Base-by-base conservation (phyloP, 2,888 invertebrate genomes). In the Meteorus colon region DNA sequence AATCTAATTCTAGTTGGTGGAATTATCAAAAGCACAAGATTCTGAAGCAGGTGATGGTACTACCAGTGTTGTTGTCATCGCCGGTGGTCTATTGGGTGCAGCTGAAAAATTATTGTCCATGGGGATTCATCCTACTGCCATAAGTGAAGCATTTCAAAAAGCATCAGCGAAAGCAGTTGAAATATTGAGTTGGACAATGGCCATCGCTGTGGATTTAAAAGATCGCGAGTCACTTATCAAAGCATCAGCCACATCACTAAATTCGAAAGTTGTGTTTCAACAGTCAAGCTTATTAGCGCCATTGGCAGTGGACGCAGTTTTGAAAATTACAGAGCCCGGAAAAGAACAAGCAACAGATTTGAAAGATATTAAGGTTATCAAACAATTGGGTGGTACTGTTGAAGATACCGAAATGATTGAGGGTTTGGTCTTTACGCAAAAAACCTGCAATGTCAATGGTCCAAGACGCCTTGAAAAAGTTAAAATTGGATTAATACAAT, bases 31-130 rank as follows among this genome's bases (percentile, higher is more conserved):
- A 86, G 99, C 99, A 24, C 99, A 99, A 91, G 99, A 99, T 90
- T 94, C 98, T 84, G 99, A 99, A 91, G 99, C 99, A 84, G 99
- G 99, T 66, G 99, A 99, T 91, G 99, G 99, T 76, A 99, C 99
- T 29, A 99, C 99, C 12, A 97, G 98, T 29, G 99, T 99, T 73
- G 99, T 99, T 12, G 96, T 99, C 6, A 94, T 99, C 85, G 99
- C 98, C 82, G 99, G 99, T 69, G 97, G 98, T 80, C 90, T 99
- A 69, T 91, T 99, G 73, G 98, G 99, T 90, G 97, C 98, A 70
- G 96, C 97, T 70, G 96, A 98, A 88, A 97, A 97, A 86, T 92
- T 99, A 16, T 90, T 99, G 37, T 93, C 94, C 76, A 97, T 97
- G 90, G 98, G 99, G 67, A 96, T 99, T 85, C 99, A 99, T 88